Evolutionary conservation across 2,888 invertebrate species (phyloP).

Genomic region (Torymus aiolomorphi): DNA sequence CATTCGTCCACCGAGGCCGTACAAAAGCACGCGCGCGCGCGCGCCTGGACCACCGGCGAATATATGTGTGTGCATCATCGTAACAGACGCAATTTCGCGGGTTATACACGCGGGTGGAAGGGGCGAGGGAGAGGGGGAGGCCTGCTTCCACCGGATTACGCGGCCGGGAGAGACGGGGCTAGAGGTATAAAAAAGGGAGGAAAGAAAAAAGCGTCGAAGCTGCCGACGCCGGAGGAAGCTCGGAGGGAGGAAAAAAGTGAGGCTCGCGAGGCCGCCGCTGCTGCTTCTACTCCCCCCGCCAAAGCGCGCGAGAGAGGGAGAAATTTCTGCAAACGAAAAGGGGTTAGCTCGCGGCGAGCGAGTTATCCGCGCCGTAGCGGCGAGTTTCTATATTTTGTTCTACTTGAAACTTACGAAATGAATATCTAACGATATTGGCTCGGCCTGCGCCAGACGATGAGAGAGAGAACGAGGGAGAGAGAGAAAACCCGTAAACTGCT

Average conservation of each 20-base stretch:
- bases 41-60: conserved; percentile 21
- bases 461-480: too few species aligned
- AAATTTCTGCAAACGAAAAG: conserved; percentile 49
- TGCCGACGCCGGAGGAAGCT: conserved; percentile 53
- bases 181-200: conserved; percentile 41
- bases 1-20: conserved; percentile 49
- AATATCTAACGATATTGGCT: conserved; percentile 75
- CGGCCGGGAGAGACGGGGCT: conserved; percentile 35
- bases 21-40: conserved; percentile 56
- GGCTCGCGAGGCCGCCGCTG: not conserved
- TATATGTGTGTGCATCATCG: conserved; percentile 53
- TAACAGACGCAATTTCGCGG: conserved; percentile 69
- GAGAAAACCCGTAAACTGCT: conserved; percentile 55
- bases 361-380: conserved; percentile 61
- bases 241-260: conserved; percentile 37
- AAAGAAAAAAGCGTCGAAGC: conserved; percentile 44
- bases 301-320: conserved; percentile 5
- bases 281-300: too few species aligned
- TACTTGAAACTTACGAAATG: conserved; percentile 75
- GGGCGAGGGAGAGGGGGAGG: conserved; percentile 38
- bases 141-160: conserved; percentile 37
- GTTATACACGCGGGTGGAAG: conserved; percentile 58
- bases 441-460: conserved; percentile 57
- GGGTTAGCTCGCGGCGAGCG: conserved; percentile 47
- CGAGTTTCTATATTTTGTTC: conserved; percentile 73